Percentiles rank a stretch among this genome's conserved stretches.
Evolutionary conservation across 2,797 vertebrate genomes (phyloP).

Genomic region (Acanthis flammea): DNA sequence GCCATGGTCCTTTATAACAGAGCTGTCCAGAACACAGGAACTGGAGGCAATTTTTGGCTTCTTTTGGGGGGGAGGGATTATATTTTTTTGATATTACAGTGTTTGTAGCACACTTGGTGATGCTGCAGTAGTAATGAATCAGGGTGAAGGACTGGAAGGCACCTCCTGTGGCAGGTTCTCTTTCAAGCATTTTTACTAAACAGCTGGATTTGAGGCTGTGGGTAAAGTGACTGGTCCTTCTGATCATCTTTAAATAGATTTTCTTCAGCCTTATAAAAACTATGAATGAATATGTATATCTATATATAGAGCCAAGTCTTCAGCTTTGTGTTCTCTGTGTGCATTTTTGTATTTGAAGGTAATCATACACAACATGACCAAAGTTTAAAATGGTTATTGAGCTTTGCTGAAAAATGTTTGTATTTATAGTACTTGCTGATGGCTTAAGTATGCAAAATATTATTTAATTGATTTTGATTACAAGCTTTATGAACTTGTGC

Average conservation of each 20-base stretch:
- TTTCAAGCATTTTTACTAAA: neutral
- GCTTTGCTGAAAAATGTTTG: neutral
- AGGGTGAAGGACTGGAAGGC: neutral
- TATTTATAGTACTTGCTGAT: neutral
- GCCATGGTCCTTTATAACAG: neutral
- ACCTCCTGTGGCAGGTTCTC: neutral
- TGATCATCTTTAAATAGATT: neutral
- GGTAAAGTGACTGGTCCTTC: neutral
- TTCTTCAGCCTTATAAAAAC: neutral
- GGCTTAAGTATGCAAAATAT: neutral
- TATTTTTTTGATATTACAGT: rapidly evolving
- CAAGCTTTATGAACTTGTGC: neutral
- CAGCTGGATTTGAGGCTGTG: neutral
- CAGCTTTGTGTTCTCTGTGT: neutral
- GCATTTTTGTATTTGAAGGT: neutral
- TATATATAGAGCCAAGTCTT: neutral
- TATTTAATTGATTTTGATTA: neutral
- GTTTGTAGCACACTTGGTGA: neutral
- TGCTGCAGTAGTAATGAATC: neutral
- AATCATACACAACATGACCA: neutral
- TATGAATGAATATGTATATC: neutral
- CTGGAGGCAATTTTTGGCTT: neutral
- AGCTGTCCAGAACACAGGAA: neutral
- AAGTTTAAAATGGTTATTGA: neutral
- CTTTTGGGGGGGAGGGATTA: rapidly evolving